Evolutionary conservation across 1,140 invertebrate species (phyloP).

Genomic region (Procambarus clarkii): DNA sequence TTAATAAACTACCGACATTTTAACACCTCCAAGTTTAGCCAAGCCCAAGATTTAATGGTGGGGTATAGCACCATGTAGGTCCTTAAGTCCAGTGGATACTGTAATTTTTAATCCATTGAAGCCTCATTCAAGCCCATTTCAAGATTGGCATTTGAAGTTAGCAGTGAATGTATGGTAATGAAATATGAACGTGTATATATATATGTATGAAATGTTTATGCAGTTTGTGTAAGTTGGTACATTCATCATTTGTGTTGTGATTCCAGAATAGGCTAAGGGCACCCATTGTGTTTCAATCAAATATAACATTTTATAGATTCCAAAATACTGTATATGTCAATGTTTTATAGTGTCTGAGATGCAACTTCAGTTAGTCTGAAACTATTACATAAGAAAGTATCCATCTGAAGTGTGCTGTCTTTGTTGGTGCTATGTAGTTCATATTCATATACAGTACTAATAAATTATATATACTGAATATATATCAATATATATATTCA

Average conservation of each 20-base stretch:
- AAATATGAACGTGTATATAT: background rate
- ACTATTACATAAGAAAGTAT: background rate
- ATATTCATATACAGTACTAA: too few species aligned
- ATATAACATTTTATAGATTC: background rate
- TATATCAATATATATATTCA: too few species aligned
- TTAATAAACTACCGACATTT: too few species aligned
- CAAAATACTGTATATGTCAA: too few species aligned
- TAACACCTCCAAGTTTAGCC: too few species aligned
- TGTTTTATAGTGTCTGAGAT: background rate
- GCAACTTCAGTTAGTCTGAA: background rate
- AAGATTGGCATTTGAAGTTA: background rate
- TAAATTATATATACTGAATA: too few species aligned
- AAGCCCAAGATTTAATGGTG: too few species aligned
- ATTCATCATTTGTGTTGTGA: background rate
- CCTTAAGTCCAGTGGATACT: too few species aligned
- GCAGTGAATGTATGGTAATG: background rate
- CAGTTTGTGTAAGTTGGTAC: background rate
- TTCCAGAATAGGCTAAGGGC: background rate
- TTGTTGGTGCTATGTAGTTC: too few species aligned
- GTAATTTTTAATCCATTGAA: too few species aligned
- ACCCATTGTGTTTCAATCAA: background rate
- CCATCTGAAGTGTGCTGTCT: too few species aligned
- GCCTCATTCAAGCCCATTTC: background rate
- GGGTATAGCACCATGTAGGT: too few species aligned
- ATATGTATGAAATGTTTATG: background rate